These are phyloP conservation scores for Taenioides sp. DNA, from an alignment of 2,797 vertebrate genomes.

Conservation along the genomic window DNA sequence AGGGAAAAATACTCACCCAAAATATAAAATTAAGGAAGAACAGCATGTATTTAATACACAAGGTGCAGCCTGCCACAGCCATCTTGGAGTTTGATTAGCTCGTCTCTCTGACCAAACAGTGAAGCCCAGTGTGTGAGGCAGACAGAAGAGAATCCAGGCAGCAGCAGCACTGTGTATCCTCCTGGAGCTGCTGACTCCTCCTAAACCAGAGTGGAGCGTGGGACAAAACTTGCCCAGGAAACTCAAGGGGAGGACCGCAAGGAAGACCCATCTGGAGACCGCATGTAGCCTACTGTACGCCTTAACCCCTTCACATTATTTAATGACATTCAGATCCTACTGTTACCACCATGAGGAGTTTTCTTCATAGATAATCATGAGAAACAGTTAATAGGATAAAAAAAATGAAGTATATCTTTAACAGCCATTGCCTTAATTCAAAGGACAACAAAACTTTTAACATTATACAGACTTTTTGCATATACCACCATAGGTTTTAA, in stretches of 20 bases:
- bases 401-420: neutral
- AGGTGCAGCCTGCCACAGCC: slow-evolving; percentile 71
- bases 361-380: neutral
- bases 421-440: too few species aligned
- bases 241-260: slow-evolving; percentile 29
- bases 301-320: neutral
- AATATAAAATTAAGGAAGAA: slow-evolving; percentile 87
- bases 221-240: slow-evolving; percentile 62
- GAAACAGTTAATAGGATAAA: neutral
- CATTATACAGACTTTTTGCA: too few species aligned
- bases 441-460: too few species aligned
- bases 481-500: too few species aligned
- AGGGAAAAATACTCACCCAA: slow-evolving; percentile 84
- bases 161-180: slow-evolving; percentile 19
- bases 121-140: slow-evolving; percentile 34
- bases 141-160: slow-evolving; percentile 35
- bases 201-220: slow-evolving; percentile 67
- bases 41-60: slow-evolving; percentile 76
- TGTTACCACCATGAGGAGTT: neutral
- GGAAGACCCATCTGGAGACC: slow-evolving; percentile 6
- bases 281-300: neutral
- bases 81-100: slow-evolving; percentile 52
- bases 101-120: slow-evolving; percentile 31
- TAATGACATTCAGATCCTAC: neutral
- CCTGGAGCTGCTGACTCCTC: slow-evolving; percentile 59